Conservation (phyloP, 1,140 invertebrate species). For the Gryon sp. region DNA sequence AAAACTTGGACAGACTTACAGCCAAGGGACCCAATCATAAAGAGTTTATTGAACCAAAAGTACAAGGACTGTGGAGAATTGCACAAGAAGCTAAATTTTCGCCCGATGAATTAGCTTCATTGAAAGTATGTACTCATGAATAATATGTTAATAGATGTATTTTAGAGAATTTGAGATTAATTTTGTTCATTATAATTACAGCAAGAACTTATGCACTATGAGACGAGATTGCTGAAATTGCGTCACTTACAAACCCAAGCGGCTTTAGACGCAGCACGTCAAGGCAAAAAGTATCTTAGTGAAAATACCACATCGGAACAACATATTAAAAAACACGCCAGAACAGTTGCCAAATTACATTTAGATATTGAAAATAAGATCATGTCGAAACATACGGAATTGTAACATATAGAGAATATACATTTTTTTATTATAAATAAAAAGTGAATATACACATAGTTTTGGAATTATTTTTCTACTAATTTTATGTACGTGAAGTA, state of each 20-base stretch:
- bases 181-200: slow-evolving; percentile 65
- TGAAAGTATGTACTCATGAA: slow-evolving; percentile 83
- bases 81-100: slow-evolving; percentile 90
- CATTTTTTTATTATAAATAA: too few species aligned
- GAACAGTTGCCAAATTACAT: slow-evolving; percentile 93
- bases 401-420: slow-evolving; percentile 76
- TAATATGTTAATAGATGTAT: not conserved
- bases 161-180: not conserved
- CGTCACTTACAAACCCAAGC: slow-evolving; percentile 89
- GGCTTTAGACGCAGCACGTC: slow-evolving; percentile 70
- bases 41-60: slow-evolving; percentile 94
- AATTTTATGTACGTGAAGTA: too few species aligned
- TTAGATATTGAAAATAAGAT: slow-evolving; percentile 89
- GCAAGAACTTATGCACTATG: slow-evolving; percentile 93
- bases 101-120: slow-evolving; percentile 88
- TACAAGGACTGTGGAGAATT: slow-evolving; percentile 91
- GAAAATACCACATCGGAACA: slow-evolving; percentile 80
- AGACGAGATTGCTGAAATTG: slow-evolving; percentile 90
- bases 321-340: slow-evolving; percentile 88
- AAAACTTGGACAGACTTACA: slow-evolving; percentile 86
- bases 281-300: slow-evolving; percentile 65
- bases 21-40: slow-evolving; percentile 87
- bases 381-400: slow-evolving; percentile 86
- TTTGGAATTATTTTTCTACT: too few species aligned
- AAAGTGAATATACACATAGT: too few species aligned